A percentile compares a stretch with the other conserved stretches of the same genome.
These are phyloP conservation scores for Norana najaformis DNA, from an alignment of 2,888 invertebrate species.

Conservation along the genomic window DNA sequence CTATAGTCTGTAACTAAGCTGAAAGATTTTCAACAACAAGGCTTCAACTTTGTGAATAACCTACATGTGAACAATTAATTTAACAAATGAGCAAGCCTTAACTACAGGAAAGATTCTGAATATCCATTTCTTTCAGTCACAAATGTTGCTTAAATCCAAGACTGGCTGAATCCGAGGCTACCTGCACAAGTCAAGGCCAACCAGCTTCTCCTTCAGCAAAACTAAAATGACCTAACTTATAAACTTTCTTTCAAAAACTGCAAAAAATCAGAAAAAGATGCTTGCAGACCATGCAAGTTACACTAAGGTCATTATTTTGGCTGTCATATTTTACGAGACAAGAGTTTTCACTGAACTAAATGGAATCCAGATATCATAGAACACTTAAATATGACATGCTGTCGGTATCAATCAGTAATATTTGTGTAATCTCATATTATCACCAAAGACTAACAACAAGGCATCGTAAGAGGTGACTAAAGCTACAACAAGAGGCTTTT, in stretches of 20 bases:
- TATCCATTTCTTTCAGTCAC: neutral
- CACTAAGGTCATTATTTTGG: neutral
- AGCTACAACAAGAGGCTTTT: neutral
- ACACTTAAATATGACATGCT: neutral
- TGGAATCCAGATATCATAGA: no score
- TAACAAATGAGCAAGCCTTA: neutral
- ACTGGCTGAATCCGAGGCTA: neutral
- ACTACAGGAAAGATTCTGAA: neutral
- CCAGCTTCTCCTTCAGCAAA: neutral
- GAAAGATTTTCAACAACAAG: neutral
- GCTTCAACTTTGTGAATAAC: neutral
- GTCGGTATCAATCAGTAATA: neutral
- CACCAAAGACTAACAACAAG: no score
- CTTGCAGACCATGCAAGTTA: neutral
- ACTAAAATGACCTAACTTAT: neutral
- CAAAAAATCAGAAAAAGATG: neutral
- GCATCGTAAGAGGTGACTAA: neutral
- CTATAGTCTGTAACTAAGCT: neutral
- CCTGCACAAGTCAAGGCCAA: neutral
- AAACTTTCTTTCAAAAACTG: neutral
- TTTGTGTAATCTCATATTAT: neutral
- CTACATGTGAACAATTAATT: neutral
- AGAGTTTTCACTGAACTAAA: neutral
- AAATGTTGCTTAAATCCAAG: neutral
- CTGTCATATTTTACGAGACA: no score